Conservation (phyloP, 2,797 vertebrate species). For the Percopsis omiscomaycus region DNA sequence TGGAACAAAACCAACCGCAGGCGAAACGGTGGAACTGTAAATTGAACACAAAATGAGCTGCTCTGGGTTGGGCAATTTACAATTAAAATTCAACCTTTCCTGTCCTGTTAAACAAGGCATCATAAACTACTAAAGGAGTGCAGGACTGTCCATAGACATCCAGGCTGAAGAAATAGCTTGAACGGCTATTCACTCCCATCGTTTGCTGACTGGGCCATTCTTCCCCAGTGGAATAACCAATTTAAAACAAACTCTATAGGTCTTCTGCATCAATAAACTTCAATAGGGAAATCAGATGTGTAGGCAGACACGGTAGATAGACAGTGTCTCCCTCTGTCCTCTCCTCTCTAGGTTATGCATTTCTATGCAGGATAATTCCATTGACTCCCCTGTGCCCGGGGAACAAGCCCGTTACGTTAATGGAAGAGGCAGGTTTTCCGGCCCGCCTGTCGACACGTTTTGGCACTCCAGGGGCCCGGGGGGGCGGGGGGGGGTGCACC, state of each 20-base stretch:
- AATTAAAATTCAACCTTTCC: not conserved
- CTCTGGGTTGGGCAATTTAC: not conserved
- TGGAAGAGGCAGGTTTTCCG: slow-evolving; percentile 45
- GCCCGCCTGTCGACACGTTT: slow-evolving; percentile 46
- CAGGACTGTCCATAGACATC: too few relatives aligned
- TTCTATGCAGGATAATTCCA: not conserved
- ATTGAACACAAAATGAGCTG: too few relatives aligned
- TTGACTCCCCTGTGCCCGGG: slow-evolving; percentile 6
- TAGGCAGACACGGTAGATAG: slow-evolving; percentile 36
- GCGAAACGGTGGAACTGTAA: too few relatives aligned
- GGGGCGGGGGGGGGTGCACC: slow-evolving; percentile 14
- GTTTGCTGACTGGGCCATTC: slow-evolving; percentile 45
- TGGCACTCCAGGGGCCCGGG: slow-evolving; percentile 39
- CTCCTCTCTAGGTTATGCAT: not conserved
- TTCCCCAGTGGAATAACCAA: too few relatives aligned
- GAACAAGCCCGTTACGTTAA: slow-evolving; percentile 40
- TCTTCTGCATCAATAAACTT: too few relatives aligned
- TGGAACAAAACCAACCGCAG: too few relatives aligned
- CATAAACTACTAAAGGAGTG: too few relatives aligned
- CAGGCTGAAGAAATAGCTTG: too few relatives aligned
- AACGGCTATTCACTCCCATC: slow-evolving; percentile 37
- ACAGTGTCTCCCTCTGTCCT: slow-evolving; percentile 1
- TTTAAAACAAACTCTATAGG: not conserved
- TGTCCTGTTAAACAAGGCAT: too few relatives aligned
- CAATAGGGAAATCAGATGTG: slow-evolving; percentile 38